A percentile compares a stretch with the other conserved stretches of the same genome.
These are phyloP conservation scores for Heterohyrax brucei DNA, from an alignment of 2,797 vertebrate genomes.

Conservation along the genomic window DNA sequence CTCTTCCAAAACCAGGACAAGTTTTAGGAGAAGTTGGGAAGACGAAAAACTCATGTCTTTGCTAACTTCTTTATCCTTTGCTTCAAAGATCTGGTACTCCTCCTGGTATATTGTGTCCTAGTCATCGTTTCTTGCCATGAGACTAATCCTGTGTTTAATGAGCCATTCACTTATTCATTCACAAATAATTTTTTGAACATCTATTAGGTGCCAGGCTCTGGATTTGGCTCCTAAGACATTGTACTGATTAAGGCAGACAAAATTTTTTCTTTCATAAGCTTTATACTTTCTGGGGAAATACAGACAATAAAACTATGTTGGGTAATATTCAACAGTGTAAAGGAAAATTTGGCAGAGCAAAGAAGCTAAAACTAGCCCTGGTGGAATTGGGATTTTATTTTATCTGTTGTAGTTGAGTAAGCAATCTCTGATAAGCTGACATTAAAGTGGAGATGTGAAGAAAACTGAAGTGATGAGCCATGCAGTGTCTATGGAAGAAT, in stretches of 20 bases:
- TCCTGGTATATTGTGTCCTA: not conserved
- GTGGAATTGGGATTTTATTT: not conserved
- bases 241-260: not conserved
- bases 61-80: not conserved
- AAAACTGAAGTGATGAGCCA: not conserved
- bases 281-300: constrained; percentile 18
- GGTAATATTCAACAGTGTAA: not conserved
- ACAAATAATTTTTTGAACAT: constrained; percentile 3
- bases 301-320: not conserved
- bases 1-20: not conserved
- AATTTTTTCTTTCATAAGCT: not conserved
- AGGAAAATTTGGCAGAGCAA: not conserved
- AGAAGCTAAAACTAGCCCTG: not conserved
- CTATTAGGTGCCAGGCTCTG: not conserved
- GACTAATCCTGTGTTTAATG: not conserved
- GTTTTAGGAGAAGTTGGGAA: not conserved
- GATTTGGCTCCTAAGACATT: not conserved
- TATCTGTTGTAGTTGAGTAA: not conserved
- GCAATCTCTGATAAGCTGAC: not conserved
- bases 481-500: not conserved
- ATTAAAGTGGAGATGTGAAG: not conserved
- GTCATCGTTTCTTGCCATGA: not conserved
- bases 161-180: not conserved
- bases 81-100: not conserved
- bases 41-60: not conserved